Base-by-base conservation (phyloP, 1,140 invertebrate genomes). In the Eueides isabella region DNA sequence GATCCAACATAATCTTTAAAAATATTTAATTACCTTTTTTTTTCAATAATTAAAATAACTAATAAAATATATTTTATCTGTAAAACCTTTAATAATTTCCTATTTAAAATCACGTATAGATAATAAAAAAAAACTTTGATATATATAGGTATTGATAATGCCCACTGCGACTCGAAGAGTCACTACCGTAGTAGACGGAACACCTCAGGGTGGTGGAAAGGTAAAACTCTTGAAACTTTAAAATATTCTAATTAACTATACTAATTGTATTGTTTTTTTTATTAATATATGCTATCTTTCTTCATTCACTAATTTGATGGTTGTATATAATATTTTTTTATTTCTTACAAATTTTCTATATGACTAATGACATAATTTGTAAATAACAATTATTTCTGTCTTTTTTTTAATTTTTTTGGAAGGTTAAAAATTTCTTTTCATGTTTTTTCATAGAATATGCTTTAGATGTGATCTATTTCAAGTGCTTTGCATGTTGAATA, bases 131-230 rank as follows among this genome's bases (percentile, higher is more conserved):
- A 6, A 31, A 63, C 16, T 63, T n/a, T 63, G 61, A 63, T 74
- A 69, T 79, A 63, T 74, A 69, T 79, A 94, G 93, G 94, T 94
- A 2, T 94, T 99, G 28, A 99, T 99, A 75, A 99, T 98, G 98
- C 98, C 97, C 67, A 97, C 97, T 63, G 96, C 97, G 0, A 97
- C 96, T 4, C 95, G 96, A 83, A 94, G 98, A 88, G 96, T 96
- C 61, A 95, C 95, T 14, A 94, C 96, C 12, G 95, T 97, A 5
- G 94, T 95, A 9, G 96, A 97, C 71, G 96, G 96, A 30, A 95
- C 95, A 9, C 94, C 95, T 1, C 95, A 95, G 62, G 94, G 95
- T 29, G 95, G 96, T 62, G 96, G 96, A 84, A 97, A 97, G 94
- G 96, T 97, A 81, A 80, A 68, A 16, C 35, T 66, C 19, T 26